These are phyloP conservation scores for Protobothrops flavoviridis DNA, from an alignment of 2,113 vertebrate genomes.

Conservation along the genomic window DNA sequence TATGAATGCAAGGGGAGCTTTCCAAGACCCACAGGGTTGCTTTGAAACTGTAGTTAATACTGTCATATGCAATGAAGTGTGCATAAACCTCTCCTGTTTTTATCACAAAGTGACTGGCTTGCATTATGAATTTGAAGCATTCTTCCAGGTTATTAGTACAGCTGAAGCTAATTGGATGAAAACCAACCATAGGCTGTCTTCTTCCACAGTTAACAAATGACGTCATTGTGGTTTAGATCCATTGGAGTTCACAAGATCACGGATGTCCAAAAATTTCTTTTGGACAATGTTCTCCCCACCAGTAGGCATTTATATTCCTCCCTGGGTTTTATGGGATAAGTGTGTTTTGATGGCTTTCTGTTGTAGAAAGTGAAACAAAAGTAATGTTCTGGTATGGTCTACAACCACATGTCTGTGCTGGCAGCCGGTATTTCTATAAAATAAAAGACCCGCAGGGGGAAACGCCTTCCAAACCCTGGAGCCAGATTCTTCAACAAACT, in stretches of 20 bases:
- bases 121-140: conserved; percentile 38
- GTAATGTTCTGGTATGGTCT: conserved; percentile 52
- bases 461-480: conserved; percentile 53
- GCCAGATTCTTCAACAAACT: conserved; percentile 48
- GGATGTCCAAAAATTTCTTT: conserved; percentile 46
- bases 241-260: conserved; percentile 41
- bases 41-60: conserved; percentile 26
- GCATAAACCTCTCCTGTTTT: conserved; percentile 16
- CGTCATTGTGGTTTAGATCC: conserved; percentile 63
- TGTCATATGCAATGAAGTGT: conserved; percentile 33
- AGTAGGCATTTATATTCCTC: conserved; percentile 44
- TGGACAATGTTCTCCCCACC: background rate
- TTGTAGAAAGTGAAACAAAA: conserved; percentile 10
- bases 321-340: conserved; percentile 32
- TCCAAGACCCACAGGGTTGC: conserved; percentile 11
- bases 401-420: conserved; percentile 49
- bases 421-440: conserved; percentile 47
- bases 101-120: conserved; percentile 47
- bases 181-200: conserved; percentile 43
- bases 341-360: conserved; percentile 43
- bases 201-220: conserved; percentile 54
- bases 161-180: conserved; percentile 32
- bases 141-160: conserved; percentile 41
- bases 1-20: conserved; percentile 24
- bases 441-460: conserved; percentile 41